Base-by-base conservation (phyloP, 2,888 invertebrate genomes). In the Sussaba pulchella region DNA sequence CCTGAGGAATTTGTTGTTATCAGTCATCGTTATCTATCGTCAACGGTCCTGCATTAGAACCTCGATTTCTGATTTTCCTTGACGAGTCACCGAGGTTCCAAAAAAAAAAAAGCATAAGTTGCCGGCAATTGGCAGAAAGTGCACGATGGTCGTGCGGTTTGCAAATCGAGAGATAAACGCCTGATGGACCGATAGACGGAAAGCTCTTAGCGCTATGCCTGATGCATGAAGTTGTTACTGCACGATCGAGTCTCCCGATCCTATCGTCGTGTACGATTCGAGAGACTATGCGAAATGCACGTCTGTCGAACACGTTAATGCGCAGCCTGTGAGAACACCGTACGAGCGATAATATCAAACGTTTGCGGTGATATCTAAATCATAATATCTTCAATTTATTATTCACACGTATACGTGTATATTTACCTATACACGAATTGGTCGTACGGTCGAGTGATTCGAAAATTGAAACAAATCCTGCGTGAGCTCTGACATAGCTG, bases 351-450 rank as follows among this genome's bases (percentile, higher is more conserved):
- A 47, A 57, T 45, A 39, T 17, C 24, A 43, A 10, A 43, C 57
- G 31, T 73, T 67, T 17, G 41, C 63, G 45, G 69, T 69, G 45
- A 61, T 70, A 66, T 70, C 74, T 73, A 69, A 73, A 73, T 78
- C 67, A 67, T 61, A 67, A 67, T 66, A 54, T 67, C 41, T 26
- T 67, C 17, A 36, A 72, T 72, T 78, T 59, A 61, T 50, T 59
- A 17, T 17, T 57, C 17, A 71, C 59, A 1, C 57, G 19, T 70
- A 21, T 52, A 1, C n/a, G n/a, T n/a, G n/a, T n/a, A n/a, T n/a
- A n/a, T n/a, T n/a, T n/a, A n/a, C n/a, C n/a, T n/a, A n/a, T n/a
- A n/a, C n/a, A n/a, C 31, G 31, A 31, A 6, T 5, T 31, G 4
- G 31, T 31, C 31, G 31, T 31, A 6, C 14, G 5, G 54, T 24